These are phyloP conservation scores for Maccullochella peelii DNA, from an alignment of 2,113 vertebrate genomes.

Conservation along the genomic window DNA sequence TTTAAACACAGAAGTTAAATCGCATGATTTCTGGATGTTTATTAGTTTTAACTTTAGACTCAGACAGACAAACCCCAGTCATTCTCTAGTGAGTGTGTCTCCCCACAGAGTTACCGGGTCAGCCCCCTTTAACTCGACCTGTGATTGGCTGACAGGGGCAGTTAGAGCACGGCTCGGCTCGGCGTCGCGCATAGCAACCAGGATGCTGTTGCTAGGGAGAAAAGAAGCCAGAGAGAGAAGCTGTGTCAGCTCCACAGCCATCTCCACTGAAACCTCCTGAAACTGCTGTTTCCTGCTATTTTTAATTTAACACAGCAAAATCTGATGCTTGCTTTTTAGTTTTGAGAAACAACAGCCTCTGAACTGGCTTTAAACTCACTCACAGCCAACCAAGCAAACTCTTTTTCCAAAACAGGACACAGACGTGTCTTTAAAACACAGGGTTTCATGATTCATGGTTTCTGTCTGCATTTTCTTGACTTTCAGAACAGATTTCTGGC, in stretches of 20 bases:
- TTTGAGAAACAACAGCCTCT: not conserved
- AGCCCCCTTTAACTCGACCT: slow-evolving; percentile 8
- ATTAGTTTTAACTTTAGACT: not conserved
- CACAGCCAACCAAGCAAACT: not conserved
- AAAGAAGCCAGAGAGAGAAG: slow-evolving; percentile 27
- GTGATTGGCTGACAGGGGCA: slow-evolving; percentile 59
- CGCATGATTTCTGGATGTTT: not conserved
- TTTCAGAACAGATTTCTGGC: not conserved
- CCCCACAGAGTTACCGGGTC: slow-evolving; percentile 4
- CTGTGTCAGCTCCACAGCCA: slow-evolving; percentile 24
- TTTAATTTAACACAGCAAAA: not conserved
- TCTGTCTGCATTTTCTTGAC: not conserved
- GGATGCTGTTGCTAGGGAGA: slow-evolving; percentile 63
- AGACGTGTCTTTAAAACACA: too few species aligned
- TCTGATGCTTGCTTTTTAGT: not conserved
- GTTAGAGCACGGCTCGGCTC: slow-evolving; percentile 35
- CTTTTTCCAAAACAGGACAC: not conserved
- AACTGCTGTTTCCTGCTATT: not conserved
- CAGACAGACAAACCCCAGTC: not conserved
- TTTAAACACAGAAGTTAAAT: not conserved
- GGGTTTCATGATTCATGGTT: not conserved
- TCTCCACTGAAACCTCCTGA: not conserved
- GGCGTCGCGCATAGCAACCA: slow-evolving; percentile 54
- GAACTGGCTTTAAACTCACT: not conserved
- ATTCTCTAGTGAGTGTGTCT: not conserved